A percentile compares a stretch with the other conserved stretches of the same genome.
Conservation (phyloP, 2,113 vertebrate species). For the Ageneiosus marmoratus region DNA sequence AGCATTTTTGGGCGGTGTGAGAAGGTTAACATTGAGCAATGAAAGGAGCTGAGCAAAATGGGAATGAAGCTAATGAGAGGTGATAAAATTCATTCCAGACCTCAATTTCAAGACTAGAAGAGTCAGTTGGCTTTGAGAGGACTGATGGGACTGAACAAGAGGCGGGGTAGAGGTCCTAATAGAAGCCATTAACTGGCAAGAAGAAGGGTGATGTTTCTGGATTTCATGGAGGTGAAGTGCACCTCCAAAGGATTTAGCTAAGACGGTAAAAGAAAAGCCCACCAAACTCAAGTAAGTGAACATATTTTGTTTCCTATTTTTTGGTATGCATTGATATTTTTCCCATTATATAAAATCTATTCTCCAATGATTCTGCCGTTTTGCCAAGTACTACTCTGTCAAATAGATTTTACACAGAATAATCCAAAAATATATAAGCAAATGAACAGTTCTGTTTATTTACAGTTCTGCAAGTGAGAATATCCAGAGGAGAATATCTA, state of each 20-base stretch:
- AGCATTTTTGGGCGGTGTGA: slow-evolving; percentile 58
- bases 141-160: slow-evolving; percentile 52
- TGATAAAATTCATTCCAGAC: slow-evolving; percentile 71
- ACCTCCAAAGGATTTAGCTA: slow-evolving; percentile 50
- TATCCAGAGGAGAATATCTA: background rate
- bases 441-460: too few relatives aligned
- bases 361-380: background rate
- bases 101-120: slow-evolving; percentile 73
- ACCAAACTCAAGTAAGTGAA: slow-evolving; percentile 10
- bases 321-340: slow-evolving; percentile 25
- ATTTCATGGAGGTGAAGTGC: slow-evolving; percentile 51
- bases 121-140: slow-evolving; percentile 57
- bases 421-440: background rate
- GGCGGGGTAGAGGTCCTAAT: slow-evolving; percentile 59
- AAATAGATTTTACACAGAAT: background rate
- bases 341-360: background rate
- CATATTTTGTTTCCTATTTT: slow-evolving; percentile 22
- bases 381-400: background rate
- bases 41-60: slow-evolving; percentile 62
- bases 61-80: slow-evolving; percentile 73
- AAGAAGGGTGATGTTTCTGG: slow-evolving; percentile 49
- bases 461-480: background rate
- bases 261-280: slow-evolving; percentile 6
- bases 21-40: slow-evolving; percentile 70
- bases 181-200: slow-evolving; percentile 62